Evolutionary conservation across 2,113 vertebrate genomes (phyloP), one percentile per base, ranked within the genome.

Genomic region (Neolamprologus fasciatus): DNA sequence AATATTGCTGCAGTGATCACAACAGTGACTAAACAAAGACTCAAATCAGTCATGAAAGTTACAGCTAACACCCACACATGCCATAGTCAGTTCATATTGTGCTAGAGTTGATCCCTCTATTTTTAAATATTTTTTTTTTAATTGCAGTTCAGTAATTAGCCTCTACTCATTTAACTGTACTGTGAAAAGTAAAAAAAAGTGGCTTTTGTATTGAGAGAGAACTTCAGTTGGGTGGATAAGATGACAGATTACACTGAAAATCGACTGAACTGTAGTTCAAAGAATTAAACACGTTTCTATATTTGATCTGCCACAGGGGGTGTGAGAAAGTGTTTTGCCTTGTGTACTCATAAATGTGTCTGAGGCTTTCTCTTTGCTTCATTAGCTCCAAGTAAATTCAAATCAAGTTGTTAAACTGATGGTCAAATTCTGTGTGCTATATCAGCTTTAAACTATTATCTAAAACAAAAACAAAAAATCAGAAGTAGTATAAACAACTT

Each of bases 21-120:
- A 81, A 19, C 9, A 68, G n/a, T 85, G 84, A 93, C 63, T 83
- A 76, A 93, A 89, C 31, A 66, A 50, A 84, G 26, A 90, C 63
- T 86, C 54, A 92, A 54, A 94, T 86, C 73, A 87, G 66, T 91
- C 82, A 47, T 88, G 76, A 89, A 92, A 92, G 82, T 90, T 86
- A 37, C 82, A 88, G 47, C 28, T 76, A 35, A 82, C 89, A 82
- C 83, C 85, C 61, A 91, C 90, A 91, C 33, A 76, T 66, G 19
- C 10, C 37, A 82, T 23, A 82, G 54, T 89, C 23, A 11, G 80
- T 78, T 92, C 61, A 86, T 71, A 85, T 86, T 66, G 57, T 86
- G 9, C 73, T 73, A 50, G 23, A 89, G 89, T 17, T 42, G 19
- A 66, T 87, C 23, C 4, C 12, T 37, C 63, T 84, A 89, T 87